phyloP scores from a whole-genome alignment of 2,888 invertebrate species.

The Drosophila antonietae region DNA sequence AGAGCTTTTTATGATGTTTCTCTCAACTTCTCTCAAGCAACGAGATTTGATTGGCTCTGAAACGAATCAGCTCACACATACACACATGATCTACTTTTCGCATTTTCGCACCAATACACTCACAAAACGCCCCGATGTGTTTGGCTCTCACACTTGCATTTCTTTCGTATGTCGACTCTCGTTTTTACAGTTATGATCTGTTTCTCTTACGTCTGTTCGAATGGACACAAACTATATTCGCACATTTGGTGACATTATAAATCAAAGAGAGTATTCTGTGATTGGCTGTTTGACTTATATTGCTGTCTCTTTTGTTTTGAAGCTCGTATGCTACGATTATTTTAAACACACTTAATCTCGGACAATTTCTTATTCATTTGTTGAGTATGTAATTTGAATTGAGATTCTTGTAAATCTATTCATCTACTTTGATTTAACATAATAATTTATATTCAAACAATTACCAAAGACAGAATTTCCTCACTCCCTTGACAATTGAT shows the following conservation, averaged over 20 bases:
- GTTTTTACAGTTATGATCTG: no score
- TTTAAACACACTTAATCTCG: no score
- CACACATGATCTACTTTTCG: not conserved
- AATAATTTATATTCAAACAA: not conserved
- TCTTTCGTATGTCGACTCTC: no score
- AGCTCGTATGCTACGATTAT: no score
- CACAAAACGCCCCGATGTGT: no score
- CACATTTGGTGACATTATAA: not conserved
- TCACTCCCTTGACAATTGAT: constrained; percentile 69
- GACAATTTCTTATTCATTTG: no score
- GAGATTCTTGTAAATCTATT: no score
- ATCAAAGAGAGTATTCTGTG: not conserved
- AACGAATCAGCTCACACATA: not conserved
- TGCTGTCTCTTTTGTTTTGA: not conserved
- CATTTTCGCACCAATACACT: no score
- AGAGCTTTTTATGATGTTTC: not conserved
- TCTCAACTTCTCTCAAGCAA: not conserved
- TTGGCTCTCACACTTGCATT: not conserved
- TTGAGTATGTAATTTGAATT: no score
- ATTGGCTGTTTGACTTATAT: not conserved
- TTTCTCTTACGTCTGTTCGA: not conserved
- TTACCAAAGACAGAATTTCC: constrained; percentile 56
- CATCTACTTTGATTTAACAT: not conserved
- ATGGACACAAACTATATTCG: no score
- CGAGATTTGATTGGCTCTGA: not conserved